Conservation (phyloP, 2,113 vertebrate genomes). For the Lasiurus borealis region DNA sequence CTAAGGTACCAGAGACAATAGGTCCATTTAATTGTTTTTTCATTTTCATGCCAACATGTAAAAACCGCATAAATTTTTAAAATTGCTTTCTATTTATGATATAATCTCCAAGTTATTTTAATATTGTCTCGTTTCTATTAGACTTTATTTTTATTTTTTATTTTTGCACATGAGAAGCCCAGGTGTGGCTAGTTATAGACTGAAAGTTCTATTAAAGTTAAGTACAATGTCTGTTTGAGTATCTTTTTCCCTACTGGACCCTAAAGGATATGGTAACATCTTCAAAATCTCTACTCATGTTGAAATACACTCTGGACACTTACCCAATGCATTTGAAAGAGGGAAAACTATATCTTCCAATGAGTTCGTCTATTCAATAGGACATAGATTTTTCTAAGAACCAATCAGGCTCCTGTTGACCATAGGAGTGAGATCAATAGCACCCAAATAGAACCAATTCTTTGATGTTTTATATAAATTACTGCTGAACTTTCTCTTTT, state of each 20-base stretch:
- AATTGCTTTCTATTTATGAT: slow-evolving; percentile 6
- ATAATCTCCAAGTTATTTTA: background rate
- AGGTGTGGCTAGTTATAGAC: background rate
- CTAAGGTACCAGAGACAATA: background rate
- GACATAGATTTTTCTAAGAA: background rate
- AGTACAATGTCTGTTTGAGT: background rate
- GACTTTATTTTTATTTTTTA: background rate
- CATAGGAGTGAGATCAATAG: background rate
- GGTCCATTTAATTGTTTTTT: background rate
- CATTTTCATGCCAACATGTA: background rate
- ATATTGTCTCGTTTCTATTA: background rate
- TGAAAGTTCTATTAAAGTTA: background rate
- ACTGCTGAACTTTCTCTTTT: background rate
- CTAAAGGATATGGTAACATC: background rate
- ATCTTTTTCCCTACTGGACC: background rate
- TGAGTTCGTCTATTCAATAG: background rate
- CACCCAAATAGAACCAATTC: background rate
- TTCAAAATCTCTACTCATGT: background rate
- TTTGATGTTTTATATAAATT: slow-evolving; percentile 47
- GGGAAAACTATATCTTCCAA: background rate
- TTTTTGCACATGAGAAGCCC: background rate
- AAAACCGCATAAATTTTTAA: slow-evolving; percentile 16
- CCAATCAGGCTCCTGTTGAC: background rate
- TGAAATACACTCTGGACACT: background rate
- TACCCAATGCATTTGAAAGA: background rate